Evolutionary conservation across 2,113 vertebrate genomes (phyloP).

Genomic region (Charina bottae): DNA sequence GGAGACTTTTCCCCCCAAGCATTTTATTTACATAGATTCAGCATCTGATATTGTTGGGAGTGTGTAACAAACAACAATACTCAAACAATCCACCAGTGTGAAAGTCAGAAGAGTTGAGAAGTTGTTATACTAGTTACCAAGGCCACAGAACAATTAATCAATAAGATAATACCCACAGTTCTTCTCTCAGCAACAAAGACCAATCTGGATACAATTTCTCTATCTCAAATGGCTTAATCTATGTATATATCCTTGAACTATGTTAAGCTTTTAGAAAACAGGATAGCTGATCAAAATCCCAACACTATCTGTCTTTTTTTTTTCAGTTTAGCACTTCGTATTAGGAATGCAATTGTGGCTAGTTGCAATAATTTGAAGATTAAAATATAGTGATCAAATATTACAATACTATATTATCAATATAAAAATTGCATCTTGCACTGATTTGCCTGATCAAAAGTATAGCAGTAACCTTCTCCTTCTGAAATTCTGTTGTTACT

Average conservation of each 20-base stretch:
- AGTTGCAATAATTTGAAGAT: background rate
- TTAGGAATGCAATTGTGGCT: background rate
- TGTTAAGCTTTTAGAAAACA: background rate
- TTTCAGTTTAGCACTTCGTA: background rate
- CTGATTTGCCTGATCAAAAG: background rate
- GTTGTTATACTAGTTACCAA: background rate
- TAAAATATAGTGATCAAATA: background rate
- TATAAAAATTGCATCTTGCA: background rate
- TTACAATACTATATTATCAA: background rate
- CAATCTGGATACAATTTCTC: background rate
- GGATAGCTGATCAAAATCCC: background rate
- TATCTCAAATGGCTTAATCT: background rate
- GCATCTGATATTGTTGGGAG: background rate
- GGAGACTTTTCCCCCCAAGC: background rate
- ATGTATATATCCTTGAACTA: background rate
- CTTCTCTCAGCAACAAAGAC: background rate
- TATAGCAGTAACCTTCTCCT: background rate
- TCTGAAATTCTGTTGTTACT: background rate
- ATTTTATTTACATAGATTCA: background rate
- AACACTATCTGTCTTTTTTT: background rate
- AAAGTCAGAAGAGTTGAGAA: background rate
- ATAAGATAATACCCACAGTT: accelerated
- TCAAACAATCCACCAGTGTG: accelerated
- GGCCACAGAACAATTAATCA: background rate
- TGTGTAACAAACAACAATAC: background rate